Evolutionary conservation across 23 tunicate species (phyloP).

Genomic region (Aplidium turbinatum): DNA sequence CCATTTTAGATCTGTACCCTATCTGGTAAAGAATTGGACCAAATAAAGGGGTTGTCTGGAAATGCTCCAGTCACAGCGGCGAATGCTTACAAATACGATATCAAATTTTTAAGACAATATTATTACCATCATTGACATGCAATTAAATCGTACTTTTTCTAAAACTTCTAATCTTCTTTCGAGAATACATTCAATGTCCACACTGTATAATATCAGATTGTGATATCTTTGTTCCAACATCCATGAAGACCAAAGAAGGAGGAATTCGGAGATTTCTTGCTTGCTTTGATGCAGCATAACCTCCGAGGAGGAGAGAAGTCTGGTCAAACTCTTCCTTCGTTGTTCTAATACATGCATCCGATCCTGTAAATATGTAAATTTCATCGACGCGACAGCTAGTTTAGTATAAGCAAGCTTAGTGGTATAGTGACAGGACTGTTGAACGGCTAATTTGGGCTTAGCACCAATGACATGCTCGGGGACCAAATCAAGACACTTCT

Average conservation of each 20-base stretch:
- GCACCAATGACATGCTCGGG: no score
- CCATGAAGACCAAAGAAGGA: slow-evolving; percentile 13
- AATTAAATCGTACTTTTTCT: no score
- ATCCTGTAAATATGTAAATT: background rate
- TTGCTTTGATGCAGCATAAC: background rate
- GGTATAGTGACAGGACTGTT: no score
- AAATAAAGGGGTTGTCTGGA: no score
- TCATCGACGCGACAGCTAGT: background rate
- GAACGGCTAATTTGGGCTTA: no score
- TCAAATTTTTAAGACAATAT: no score
- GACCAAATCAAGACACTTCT: no score
- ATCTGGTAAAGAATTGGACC: no score
- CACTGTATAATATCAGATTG: background rate
- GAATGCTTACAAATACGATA: no score
- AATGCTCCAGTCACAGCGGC: no score
- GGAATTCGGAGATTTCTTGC: slow-evolving; percentile 10
- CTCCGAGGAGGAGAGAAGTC: background rate
- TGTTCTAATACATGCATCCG: background rate
- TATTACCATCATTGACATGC: no score
- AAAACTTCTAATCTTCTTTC: slow-evolving; percentile 20
- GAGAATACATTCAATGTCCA: slow-evolving; percentile 31
- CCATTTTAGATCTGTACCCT: no score
- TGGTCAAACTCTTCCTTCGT: background rate
- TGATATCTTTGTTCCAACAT: slow-evolving; percentile 29
- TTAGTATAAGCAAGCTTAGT: background rate